phyloP scores from a whole-genome alignment of 2,797 vertebrate genomes.

The Eremophila alpestris region DNA sequence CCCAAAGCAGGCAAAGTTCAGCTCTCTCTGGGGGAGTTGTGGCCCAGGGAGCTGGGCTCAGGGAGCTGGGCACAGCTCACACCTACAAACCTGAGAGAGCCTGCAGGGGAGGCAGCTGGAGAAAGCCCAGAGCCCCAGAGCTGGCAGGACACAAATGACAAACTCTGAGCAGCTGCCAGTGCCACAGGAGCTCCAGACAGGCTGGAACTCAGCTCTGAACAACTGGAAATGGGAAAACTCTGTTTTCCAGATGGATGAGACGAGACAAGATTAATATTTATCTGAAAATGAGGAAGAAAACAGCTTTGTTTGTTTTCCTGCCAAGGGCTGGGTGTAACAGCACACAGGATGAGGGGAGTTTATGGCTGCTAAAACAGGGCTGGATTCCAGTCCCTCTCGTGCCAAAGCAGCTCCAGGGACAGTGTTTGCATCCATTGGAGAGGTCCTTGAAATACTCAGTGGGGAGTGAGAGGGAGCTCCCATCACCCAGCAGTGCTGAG shows the following conservation, averaged over 20 bases:
- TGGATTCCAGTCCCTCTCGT: not conserved
- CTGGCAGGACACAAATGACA: not conserved
- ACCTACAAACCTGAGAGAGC: rapidly evolving
- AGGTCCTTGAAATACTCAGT: not conserved
- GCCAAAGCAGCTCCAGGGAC: not conserved
- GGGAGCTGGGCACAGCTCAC: not conserved
- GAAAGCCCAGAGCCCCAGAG: not conserved
- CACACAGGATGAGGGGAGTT: no score
- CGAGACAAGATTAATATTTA: not conserved
- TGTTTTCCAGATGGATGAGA: not conserved
- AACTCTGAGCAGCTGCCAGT: not conserved
- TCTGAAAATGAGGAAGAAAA: not conserved
- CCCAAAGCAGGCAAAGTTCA: no score
- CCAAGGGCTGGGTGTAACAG: no score
- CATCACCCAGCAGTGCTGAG: not conserved
- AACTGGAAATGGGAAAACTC: not conserved
- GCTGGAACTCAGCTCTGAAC: not conserved
- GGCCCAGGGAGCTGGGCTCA: not conserved
- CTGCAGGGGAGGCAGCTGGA: not conserved
- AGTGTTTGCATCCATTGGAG: not conserved
- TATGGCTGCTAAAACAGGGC: not conserved
- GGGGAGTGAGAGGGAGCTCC: not conserved
- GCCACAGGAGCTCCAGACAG: not conserved
- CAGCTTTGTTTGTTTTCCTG: not conserved
- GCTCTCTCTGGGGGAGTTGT: no score